Evolutionary conservation across 2,888 invertebrate species (phyloP).

Genomic region (Geotrupes spiniger): DNA sequence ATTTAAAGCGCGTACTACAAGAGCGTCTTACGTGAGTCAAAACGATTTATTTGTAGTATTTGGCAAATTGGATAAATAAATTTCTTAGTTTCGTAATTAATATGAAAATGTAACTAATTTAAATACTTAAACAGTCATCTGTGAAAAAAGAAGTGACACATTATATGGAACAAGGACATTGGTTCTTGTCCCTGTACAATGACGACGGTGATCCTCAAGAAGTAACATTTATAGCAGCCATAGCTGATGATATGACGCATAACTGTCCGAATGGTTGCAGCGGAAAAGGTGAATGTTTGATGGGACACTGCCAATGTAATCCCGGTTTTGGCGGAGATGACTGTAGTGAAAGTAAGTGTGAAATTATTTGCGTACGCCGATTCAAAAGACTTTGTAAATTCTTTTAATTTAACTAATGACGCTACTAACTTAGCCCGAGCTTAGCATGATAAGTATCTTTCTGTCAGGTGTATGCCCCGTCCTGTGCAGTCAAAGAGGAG

Average conservation of each 20-base stretch:
- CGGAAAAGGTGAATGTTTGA: constrained; percentile 93
- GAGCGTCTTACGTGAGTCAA: constrained; percentile 81
- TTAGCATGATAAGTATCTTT: constrained; percentile 33
- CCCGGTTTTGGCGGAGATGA: constrained; percentile 95
- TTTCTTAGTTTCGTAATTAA: constrained; percentile 27
- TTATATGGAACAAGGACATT: constrained; percentile 94
- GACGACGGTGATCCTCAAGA: constrained; percentile 91
- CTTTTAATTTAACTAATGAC: constrained; percentile 4
- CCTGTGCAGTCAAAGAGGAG: constrained; percentile 93
- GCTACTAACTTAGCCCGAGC: constrained; percentile 22
- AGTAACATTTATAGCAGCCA: constrained; percentile 76
- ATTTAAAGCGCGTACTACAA: constrained; percentile 79
- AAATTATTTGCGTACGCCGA: background rate
- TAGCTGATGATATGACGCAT: constrained; percentile 90
- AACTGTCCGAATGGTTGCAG: constrained; percentile 96
- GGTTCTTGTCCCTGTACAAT: constrained; percentile 95
- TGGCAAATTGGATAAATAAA: constrained; percentile 14
- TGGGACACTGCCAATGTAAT: constrained; percentile 94
- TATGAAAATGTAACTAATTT: constrained; percentile 1
- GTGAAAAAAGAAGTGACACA: constrained; percentile 91
- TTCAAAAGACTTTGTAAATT: background rate
- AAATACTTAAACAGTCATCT: constrained; percentile 61
- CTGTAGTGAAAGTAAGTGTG: constrained; percentile 87
- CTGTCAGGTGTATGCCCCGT: constrained; percentile 88
- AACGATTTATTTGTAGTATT: constrained; percentile 2